Evolutionary conservation across 2,888 invertebrate genomes (phyloP).

Genomic region (Deladenus siricidicola): DNA sequence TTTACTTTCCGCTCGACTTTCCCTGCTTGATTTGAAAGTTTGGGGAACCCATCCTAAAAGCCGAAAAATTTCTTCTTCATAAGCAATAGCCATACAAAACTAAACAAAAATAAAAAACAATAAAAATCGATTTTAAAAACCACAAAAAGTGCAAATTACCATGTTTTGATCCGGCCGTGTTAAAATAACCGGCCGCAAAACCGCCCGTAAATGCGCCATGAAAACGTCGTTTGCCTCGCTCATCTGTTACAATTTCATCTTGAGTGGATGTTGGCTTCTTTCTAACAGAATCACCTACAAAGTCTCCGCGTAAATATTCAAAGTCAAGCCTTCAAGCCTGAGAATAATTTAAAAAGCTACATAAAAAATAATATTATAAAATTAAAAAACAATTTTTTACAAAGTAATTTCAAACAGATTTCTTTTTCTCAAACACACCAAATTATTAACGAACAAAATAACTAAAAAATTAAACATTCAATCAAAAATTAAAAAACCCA

Average conservation of each 20-base stretch:
- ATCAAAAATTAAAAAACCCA: constrained; percentile 12
- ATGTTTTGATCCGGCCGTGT: constrained; percentile 88
- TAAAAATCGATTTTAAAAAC: not conserved
- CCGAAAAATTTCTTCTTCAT: constrained; percentile 2
- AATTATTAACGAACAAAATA: no score
- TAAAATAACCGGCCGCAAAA: constrained; percentile 93
- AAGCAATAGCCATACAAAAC: constrained; percentile 6
- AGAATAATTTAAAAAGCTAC: no score
- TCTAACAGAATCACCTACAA: constrained; percentile 23
- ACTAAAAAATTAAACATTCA: no score
- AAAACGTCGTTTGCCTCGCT: constrained; percentile 78
- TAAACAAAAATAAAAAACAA: constrained; percentile 38
- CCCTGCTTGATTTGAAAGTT: constrained; percentile 78
- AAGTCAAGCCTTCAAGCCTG: no score
- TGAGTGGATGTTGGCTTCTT: constrained; percentile 69
- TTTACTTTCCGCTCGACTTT: constrained; percentile 61
- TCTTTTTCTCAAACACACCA: no score
- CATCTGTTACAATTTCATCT: constrained; percentile 82
- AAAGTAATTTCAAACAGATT: no score
- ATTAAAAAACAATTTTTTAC: no score
- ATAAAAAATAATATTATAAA: no score
- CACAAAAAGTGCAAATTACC: constrained; percentile 54
- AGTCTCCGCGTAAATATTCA: no score
- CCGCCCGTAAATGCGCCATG: constrained; percentile 98
- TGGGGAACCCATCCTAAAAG: constrained; percentile 75